Evolutionary conservation across 2,888 invertebrate species (phyloP), one percentile per base, ranked within the genome.

Genomic region (Boloria selene): DNA sequence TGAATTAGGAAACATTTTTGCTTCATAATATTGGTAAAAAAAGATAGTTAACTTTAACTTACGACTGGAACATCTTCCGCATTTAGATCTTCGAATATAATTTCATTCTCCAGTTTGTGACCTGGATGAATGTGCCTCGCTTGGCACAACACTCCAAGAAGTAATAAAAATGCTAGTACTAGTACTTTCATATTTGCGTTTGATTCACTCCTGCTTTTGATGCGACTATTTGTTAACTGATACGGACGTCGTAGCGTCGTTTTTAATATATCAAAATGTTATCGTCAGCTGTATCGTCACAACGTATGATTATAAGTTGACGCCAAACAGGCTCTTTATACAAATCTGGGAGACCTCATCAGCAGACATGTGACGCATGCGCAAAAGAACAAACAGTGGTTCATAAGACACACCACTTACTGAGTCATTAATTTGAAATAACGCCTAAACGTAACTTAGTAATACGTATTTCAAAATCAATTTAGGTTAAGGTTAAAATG

Each of bases 121-220:
- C 69, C 65, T 2, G 83, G 85, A 56, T 86, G 84, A 3, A 85
- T 62, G 67, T 88, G 84, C 66, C 80, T 83, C 4, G 80, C 76
- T 51, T 76, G 70, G 3, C 66, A 72, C 38, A 80, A 60, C 14
- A 73, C 71, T 47, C 67, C 74, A 7, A 75, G 47, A 31, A 71
- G 61, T 31, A 77, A 63, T 60, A 75, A 71, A 52, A 74, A 64
- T 16, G 73, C 55, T 5, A 79, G 49, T 13, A 78, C 55, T 5
- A 79, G 49, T 13, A 78, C 16, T 55, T 71, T 72, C 68, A 69
- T 69, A 31, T 31, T 58, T 49, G 16, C 4, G 14, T 62, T 70
- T 49, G 51, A 68, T 61, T 50, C 56, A 64, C 42, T 69, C 51
- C 47, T 47, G 16, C 62, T 64, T 61, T 67, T 55, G 58, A 69